phyloP scores from a whole-genome alignment of 2,888 invertebrate genomes.

The Sphaerophoria rueppellii region DNA sequence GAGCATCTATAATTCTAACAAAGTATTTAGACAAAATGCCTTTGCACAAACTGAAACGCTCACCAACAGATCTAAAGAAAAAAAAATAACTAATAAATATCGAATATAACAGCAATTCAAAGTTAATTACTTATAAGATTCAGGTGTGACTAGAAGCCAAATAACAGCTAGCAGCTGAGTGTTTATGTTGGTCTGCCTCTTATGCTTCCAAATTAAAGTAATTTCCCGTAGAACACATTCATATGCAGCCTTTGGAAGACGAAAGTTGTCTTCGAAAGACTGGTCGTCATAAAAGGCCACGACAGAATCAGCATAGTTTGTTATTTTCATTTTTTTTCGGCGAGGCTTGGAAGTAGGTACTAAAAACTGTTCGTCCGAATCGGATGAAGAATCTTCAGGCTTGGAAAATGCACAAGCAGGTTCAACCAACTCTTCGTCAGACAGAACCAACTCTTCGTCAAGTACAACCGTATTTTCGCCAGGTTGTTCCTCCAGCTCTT shows the following conservation, averaged over 20 bases:
- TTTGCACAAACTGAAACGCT: background rate
- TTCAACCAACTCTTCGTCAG: too few species aligned
- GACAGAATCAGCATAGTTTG: background rate
- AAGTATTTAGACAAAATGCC: background rate
- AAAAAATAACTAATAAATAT: background rate
- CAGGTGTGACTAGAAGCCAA: background rate
- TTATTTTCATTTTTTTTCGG: background rate
- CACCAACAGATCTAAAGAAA: background rate
- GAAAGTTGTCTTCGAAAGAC: background rate
- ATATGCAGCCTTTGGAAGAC: background rate
- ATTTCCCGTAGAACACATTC: background rate
- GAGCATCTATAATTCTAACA: background rate
- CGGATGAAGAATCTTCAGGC: too few species aligned
- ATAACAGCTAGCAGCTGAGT: background rate
- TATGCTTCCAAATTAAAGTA: background rate
- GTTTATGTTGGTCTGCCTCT: background rate
- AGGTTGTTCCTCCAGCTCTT: too few species aligned
- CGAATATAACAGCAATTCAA: background rate
- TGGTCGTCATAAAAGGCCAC: background rate
- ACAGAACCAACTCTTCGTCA: too few species aligned
- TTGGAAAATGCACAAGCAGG: too few species aligned
- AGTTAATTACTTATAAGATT: background rate
- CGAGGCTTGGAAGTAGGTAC: too few species aligned
- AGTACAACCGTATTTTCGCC: too few species aligned
- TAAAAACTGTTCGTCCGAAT: too few species aligned